phyloP scores from a whole-genome alignment of 1,140 invertebrate genomes.

The Macrocentrus cingulum region DNA sequence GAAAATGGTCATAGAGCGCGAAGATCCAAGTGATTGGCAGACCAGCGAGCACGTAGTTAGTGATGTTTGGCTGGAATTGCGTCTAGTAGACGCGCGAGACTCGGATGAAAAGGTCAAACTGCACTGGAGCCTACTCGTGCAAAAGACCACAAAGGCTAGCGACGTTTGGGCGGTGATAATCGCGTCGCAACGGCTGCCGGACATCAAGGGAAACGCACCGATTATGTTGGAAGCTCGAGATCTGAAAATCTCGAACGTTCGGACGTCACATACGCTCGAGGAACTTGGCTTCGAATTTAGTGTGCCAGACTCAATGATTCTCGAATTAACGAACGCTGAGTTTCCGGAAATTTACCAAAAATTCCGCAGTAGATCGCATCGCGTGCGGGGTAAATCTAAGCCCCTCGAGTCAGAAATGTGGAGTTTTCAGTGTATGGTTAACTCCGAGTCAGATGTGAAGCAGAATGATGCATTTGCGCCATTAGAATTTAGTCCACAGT shows the following conservation, averaged over 20 bases:
- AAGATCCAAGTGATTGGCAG: background rate
- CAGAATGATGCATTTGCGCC: background rate
- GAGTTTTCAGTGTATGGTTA: too few species aligned
- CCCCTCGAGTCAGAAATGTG: too few species aligned
- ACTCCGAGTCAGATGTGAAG: too few species aligned
- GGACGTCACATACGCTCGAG: too few species aligned
- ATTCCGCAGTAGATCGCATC: too few species aligned
- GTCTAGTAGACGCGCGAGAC: background rate
- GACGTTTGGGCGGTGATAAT: background rate
- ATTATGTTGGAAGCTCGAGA: too few species aligned
- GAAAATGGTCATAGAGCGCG: background rate
- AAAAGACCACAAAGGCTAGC: background rate
- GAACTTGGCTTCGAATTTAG: background rate
- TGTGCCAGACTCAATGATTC: background rate
- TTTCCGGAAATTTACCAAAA: too few species aligned
- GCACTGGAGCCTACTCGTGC: background rate
- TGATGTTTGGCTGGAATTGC: background rate
- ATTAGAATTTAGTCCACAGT: slow-evolving; percentile 14
- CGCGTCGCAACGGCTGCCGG: background rate
- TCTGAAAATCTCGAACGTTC: too few species aligned
- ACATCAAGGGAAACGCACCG: too few species aligned
- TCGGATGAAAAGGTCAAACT: background rate
- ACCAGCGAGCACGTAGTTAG: too few species aligned
- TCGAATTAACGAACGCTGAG: background rate
- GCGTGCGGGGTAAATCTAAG: too few species aligned